A percentile compares a stretch with the other conserved stretches of the same genome.
Evolutionary conservation across 2,888 invertebrate genomes (phyloP).

Genomic region (Blastobasis adustella): DNA sequence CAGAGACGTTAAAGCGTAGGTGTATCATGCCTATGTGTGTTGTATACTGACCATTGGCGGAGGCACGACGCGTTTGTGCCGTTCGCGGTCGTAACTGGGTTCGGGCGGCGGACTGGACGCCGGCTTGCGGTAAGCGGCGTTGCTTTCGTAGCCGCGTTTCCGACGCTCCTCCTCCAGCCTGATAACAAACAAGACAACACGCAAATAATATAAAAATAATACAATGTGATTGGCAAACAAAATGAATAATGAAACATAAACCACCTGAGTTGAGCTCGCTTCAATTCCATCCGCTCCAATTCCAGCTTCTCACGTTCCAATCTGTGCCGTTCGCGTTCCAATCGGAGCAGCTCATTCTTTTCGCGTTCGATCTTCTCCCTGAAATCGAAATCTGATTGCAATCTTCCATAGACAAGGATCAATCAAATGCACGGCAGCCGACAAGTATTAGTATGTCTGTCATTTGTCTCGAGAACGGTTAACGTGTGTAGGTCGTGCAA

Average conservation of each 20-base stretch:
- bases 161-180: conserved; percentile 76
- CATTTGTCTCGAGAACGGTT: too few species aligned
- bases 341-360: conserved; percentile 86
- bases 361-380: conserved; percentile 91
- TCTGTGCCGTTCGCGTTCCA: conserved; percentile 90
- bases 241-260: conserved; percentile 24
- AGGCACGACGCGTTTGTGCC: conserved; percentile 51
- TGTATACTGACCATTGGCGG: conserved; percentile 6
- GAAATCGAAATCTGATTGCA: conserved; percentile 3
- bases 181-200: conserved; percentile 6
- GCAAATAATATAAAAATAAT: too few species aligned
- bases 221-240: conserved; percentile 11
- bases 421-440: too few species aligned
- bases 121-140: conserved; percentile 51
- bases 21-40: not conserved
- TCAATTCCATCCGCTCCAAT: conserved; percentile 87
- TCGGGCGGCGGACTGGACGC: conserved; percentile 54
- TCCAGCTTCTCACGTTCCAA: conserved; percentile 83
- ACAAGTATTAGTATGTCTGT: too few species aligned
- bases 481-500: too few species aligned
- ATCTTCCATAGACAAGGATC: not conserved
- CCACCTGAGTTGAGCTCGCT: conserved; percentile 84
- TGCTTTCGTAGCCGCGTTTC: conserved; percentile 71
- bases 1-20: not conserved
- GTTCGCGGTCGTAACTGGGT: conserved; percentile 56